Conservation (phyloP, 2,888 invertebrate species). For the Chrysotoxum bicinctum region DNA sequence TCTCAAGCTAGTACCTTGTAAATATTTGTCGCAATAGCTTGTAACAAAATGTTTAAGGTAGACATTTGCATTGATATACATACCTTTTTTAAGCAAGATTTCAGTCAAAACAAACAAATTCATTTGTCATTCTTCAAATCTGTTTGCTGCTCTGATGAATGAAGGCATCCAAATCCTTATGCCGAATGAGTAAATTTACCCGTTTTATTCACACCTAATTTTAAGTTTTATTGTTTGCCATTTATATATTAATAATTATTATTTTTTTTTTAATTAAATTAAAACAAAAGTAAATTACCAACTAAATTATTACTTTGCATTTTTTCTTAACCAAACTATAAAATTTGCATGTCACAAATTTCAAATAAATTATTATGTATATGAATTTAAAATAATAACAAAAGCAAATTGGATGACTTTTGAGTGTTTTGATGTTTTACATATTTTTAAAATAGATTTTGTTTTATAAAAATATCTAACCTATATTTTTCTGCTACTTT, state of each 20-base stretch:
- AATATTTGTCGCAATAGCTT: no score
- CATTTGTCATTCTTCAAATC: no score
- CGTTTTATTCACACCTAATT: neutral
- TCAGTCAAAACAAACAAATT: no score
- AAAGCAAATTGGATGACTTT: conserved; percentile 62
- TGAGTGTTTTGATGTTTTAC: conserved; percentile 45
- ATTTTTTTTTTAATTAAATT: neutral
- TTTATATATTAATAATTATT: neutral
- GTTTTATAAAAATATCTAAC: neutral
- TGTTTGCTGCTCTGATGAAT: neutral
- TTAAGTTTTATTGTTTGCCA: neutral
- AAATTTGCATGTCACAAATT: conserved; percentile 43
- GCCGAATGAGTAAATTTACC: neutral
- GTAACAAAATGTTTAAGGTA: no score
- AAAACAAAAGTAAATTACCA: neutral
- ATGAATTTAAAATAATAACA: conserved; percentile 48
- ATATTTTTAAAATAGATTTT: conserved; percentile 19
- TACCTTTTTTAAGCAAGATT: no score
- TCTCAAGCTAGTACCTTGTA: no score
- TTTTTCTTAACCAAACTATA: conserved; percentile 24
- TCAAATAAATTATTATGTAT: neutral
- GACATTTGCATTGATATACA: no score
- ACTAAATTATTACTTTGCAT: conserved; percentile 31
- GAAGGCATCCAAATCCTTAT: neutral
- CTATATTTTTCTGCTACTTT: conserved; percentile 11